Evolutionary conservation across 2,888 invertebrate species (phyloP).

Genomic region (Nematopogon swammerdamellus): DNA sequence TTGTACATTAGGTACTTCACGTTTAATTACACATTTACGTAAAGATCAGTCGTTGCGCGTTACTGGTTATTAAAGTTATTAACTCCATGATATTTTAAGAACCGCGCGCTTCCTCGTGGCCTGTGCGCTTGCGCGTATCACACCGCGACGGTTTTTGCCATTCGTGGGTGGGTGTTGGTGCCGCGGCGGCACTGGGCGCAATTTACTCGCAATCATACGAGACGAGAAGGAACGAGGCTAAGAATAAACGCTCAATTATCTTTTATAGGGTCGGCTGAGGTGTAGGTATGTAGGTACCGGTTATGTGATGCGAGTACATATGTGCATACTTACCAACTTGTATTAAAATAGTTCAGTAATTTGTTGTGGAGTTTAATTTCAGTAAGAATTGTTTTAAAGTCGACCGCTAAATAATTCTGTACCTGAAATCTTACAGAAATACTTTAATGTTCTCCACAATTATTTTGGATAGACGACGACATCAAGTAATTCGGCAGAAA

Average conservation of each 20-base stretch:
- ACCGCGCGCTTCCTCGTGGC: background rate
- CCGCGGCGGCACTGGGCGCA: background rate
- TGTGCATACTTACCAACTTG: too few species aligned
- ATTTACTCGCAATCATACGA: background rate
- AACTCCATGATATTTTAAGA: background rate
- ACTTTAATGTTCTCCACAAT: too few species aligned
- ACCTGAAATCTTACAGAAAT: too few species aligned
- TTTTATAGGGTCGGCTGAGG: background rate
- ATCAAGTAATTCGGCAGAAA: too few species aligned
- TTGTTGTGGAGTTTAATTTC: too few species aligned
- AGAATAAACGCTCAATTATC: background rate
- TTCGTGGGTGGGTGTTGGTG: background rate
- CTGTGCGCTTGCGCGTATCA: background rate
- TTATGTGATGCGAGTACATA: too few species aligned
- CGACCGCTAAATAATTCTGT: too few species aligned
- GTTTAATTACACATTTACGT: background rate
- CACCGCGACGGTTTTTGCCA: background rate
- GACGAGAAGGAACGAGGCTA: background rate
- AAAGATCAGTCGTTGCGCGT: background rate
- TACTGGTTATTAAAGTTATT: background rate
- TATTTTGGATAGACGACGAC: too few species aligned
- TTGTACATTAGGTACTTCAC: too few species aligned
- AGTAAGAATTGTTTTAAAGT: too few species aligned
- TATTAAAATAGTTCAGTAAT: too few species aligned
- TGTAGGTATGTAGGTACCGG: too few species aligned